A percentile compares a stretch with the other conserved stretches of the same genome.
Evolutionary conservation across 2,888 invertebrate species (phyloP).

Genomic region (Drosophila merina): DNA sequence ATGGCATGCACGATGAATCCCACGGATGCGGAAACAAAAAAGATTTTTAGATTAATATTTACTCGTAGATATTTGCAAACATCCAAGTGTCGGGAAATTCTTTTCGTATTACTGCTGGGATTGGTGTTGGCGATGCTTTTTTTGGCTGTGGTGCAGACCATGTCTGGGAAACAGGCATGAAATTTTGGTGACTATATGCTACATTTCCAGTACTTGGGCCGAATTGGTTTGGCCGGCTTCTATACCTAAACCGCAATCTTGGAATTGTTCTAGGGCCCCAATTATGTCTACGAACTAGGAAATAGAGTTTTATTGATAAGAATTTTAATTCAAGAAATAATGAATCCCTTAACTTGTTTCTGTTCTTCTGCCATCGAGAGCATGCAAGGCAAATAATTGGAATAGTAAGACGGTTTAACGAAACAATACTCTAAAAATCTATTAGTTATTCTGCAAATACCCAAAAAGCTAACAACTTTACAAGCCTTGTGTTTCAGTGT

Average conservation of each 20-base stretch:
- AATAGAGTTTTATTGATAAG: too few relatives aligned
- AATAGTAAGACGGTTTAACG: background rate
- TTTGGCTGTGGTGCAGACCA: background rate
- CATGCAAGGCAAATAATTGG: background rate
- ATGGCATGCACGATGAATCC: background rate
- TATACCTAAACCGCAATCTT: too few relatives aligned
- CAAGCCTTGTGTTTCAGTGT: background rate
- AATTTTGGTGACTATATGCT: too few relatives aligned
- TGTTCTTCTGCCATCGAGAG: background rate
- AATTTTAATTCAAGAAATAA: background rate
- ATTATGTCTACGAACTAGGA: too few relatives aligned
- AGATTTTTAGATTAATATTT: background rate
- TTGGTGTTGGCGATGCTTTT: background rate
- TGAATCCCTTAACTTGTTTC: too few relatives aligned
- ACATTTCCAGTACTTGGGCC: too few relatives aligned
- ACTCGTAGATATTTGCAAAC: constrained; percentile 83
- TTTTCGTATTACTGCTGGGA: constrained; percentile 1
- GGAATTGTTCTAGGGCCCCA: too few relatives aligned
- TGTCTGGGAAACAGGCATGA: too few relatives aligned
- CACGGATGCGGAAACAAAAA: background rate
- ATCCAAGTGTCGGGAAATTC: constrained; percentile 87
- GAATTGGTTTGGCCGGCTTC: too few relatives aligned
- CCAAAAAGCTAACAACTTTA: too few relatives aligned
- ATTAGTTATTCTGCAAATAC: too few relatives aligned
- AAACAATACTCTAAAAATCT: too few relatives aligned